Evolutionary conservation across 2,888 invertebrate species (phyloP).

Genomic region (Clepsis dumicolana): DNA sequence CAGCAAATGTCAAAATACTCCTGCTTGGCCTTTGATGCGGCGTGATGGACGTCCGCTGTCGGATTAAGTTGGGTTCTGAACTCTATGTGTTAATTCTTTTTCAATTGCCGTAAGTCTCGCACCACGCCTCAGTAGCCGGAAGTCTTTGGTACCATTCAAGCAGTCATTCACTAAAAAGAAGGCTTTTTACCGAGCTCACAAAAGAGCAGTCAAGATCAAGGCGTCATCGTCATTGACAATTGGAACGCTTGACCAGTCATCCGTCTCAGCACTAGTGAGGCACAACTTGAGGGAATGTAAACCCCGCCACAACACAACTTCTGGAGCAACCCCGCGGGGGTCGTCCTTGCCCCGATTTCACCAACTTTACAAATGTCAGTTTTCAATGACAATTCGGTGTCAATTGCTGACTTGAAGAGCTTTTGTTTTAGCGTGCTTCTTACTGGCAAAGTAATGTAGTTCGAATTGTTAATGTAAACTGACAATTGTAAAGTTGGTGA

Average conservation of each 20-base stretch:
- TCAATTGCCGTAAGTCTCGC: neutral
- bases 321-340: no score
- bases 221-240: neutral
- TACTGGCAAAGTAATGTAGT: no score
- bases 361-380: no score
- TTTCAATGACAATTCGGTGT: no score
- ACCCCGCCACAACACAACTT: no score
- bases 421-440: no score
- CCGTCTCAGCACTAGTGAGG: no score
- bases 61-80: neutral
- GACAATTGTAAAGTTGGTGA: no score
- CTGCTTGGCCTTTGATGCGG: neutral
- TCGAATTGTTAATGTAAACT: no score
- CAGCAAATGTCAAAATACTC: slow-evolving; percentile 8
- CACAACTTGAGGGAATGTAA: no score
- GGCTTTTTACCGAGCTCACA: neutral
- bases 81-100: neutral
- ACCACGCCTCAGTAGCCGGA: neutral
- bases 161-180: neutral
- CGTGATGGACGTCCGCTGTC: neutral
- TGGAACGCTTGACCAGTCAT: neutral
- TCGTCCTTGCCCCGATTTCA: no score
- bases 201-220: neutral
- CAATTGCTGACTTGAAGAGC: no score
- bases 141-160: neutral